Base-by-base conservation (phyloP, 2,888 invertebrate species). In the Caenorhabditis sp. region DNA sequence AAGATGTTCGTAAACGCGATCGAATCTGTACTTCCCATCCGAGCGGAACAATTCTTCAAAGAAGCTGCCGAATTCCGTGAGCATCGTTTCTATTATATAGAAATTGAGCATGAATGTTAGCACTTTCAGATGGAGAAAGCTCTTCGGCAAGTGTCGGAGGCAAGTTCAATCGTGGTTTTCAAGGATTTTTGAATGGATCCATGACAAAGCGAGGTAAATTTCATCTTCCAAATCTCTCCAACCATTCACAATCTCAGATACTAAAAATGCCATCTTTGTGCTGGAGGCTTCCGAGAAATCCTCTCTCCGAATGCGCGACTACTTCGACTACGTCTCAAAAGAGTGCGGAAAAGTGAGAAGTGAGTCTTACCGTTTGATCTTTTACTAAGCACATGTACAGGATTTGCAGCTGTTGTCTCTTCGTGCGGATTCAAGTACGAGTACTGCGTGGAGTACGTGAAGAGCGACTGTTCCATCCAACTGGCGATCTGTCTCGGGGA, bases 1-100 rank as follows among this genome's bases (percentile, higher is more conserved):
- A 37, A 48, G 13, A 41, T 58, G 48, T 41, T 68, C 11, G 17
- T 50, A 0, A 8, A 43, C 8, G n/a, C 22, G 41, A 4, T 37
- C 32, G 2, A 22, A 6, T 26, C 13, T 30, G 2, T 58, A 58
- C n/a, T 68, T 58, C 50, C n/a, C n/a, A n/a, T n/a, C n/a, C n/a
- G 45, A 7, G 41, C 37, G 1, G 35, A 8, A 24, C 11, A 35
- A 1, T 59, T 70, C 13, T 59, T 59, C 52, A 22, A 37, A 15
- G 70, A 59, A 20, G 70, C 70, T 17, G 24, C 37, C 4, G 24
- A 30, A 7, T 53, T 45, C 30, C 2, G 70, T 59, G 17, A 43
- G 58, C 9, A 26, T 20, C 8, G 0, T 37, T 46, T 26, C 7
- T 8, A 9, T 43, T 13, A 6, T 24, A 15, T 6, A 27, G n/a